Evolutionary conservation across 2,113 vertebrate genomes (phyloP), one percentile per base, ranked within the genome.

Genomic region (Platichthys stellatus): DNA sequence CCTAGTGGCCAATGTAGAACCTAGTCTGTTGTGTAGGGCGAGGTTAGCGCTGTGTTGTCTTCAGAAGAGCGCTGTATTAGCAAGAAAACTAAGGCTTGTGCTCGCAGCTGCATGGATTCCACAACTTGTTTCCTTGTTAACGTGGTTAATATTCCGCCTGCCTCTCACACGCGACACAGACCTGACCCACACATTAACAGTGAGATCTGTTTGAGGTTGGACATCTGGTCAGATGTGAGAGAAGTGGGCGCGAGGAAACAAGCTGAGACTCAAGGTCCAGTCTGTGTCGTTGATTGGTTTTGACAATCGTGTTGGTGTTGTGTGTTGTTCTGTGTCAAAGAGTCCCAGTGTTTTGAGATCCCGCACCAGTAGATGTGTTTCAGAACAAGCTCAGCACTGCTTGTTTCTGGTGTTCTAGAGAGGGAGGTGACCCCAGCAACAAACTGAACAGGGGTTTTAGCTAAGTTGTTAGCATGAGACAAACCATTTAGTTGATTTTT

Each of bases 221-320:
- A 31, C 31, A 31, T 31, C 54, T 69, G 69, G 5, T 71, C 65
- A 51, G 72, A 63, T 76, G 62, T 67, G 77, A 56, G 65, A 71
- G 65, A 65, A 57, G 38, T 9, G 40, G 60, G 45, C 11, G 21
- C 70, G 68, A 74, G 69, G 80, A 82, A 84, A 66, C 79, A 79
- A 80, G 85, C 72, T 69, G 85, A 74, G 85, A 67, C 87, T 80
- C 67, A 3, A 76, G 49, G 78, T 82, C 78, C 80, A 54, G 57
- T 71, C 31, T 73, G 72, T 81, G 64, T 82, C 66, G 40, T 70
- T 12, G 45, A 74, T 71, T 53, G 45, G 12, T 56, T 23, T n/a
- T 76, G 64, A 82, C 18, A 76, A 23, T 23, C 74, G 61, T 83
- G 77, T 81, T 60, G 77, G 68, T 86, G 84, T 80, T 73, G 67